phyloP scores from a whole-genome alignment of 2,888 invertebrate genomes.

The Entomobrya multifasciata region DNA sequence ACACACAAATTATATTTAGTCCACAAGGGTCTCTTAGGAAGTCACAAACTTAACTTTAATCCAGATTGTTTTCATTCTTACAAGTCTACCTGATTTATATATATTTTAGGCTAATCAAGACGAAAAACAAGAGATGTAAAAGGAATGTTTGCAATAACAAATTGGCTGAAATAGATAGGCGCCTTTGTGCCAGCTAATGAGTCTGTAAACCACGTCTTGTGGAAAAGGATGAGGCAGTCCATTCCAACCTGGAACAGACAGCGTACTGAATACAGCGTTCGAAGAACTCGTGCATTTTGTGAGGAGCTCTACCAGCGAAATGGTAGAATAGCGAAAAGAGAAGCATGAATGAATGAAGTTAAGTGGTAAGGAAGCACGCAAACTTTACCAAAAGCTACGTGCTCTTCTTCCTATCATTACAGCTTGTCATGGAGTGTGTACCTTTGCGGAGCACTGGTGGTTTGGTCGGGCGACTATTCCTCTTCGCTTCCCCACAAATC shows the following conservation, averaged over 20 bases:
- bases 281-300: constrained; percentile 61
- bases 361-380: constrained; percentile 59
- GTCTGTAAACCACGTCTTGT: neutral
- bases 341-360: constrained; percentile 62
- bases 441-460: constrained; percentile 44
- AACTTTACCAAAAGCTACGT: constrained; percentile 49
- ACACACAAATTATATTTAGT: neutral
- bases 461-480: constrained; percentile 36
- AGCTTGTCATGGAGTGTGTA: constrained; percentile 46
- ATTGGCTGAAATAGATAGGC: neutral
- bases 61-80: neutral
- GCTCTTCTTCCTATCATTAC: constrained; percentile 48
- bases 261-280: constrained; percentile 52
- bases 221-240: constrained; percentile 29
- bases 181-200: constrained; percentile 38
- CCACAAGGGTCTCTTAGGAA: neutral
- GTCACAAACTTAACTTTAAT: neutral
- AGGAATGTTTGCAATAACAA: neutral
- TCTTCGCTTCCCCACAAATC: constrained; percentile 23
- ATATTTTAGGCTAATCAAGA: constrained; percentile 6
- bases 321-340: no score
- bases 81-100: neutral
- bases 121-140: constrained; percentile 4
- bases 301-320: constrained; percentile 34
- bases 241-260: constrained; percentile 67